phyloP scores from a whole-genome alignment of 1,140 invertebrate genomes.

The Brevipalpus yothersi region DNA sequence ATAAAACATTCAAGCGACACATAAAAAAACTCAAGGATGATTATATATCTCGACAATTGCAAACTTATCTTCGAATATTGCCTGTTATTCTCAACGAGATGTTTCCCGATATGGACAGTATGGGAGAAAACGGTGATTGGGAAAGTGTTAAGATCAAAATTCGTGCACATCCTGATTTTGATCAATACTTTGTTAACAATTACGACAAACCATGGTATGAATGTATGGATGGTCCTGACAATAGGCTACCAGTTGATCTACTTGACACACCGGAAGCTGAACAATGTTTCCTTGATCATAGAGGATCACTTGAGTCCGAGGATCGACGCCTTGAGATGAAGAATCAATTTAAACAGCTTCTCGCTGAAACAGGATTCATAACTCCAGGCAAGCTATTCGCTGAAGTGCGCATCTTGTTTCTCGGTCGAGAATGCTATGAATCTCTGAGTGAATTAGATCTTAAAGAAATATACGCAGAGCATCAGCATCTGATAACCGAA shows the following conservation, averaged over 20 bases:
- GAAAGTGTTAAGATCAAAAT: slow-evolving; percentile 51
- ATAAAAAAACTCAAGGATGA: slow-evolving; percentile 64
- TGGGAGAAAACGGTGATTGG: slow-evolving; percentile 39
- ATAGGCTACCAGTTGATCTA: slow-evolving; percentile 66
- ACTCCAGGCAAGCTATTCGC: slow-evolving; percentile 65
- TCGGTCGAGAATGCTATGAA: slow-evolving; percentile 83
- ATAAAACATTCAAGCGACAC: slow-evolving; percentile 49
- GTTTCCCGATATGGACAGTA: slow-evolving; percentile 46
- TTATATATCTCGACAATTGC: slow-evolving; percentile 48
- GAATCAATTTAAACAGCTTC: slow-evolving; percentile 66
- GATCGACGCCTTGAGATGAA: slow-evolving; percentile 51
- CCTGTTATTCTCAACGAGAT: slow-evolving; percentile 53
- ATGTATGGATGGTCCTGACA: slow-evolving; percentile 30
- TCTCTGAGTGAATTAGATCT: slow-evolving; percentile 67
- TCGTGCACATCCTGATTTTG: slow-evolving; percentile 60
- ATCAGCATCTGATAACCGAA: slow-evolving; percentile 73
- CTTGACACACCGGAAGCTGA: slow-evolving; percentile 70
- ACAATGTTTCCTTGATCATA: slow-evolving; percentile 66
- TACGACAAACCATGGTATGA: slow-evolving; percentile 51
- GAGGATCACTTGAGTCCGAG: slow-evolving; percentile 67
- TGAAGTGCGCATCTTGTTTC: slow-evolving; percentile 75
- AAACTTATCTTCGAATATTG: slow-evolving; percentile 51
- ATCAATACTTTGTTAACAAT: slow-evolving; percentile 41
- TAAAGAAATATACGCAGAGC: slow-evolving; percentile 74
- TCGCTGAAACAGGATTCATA: slow-evolving; percentile 82